Conservation (phyloP, 2,113 vertebrate species). For the Heterochromis multidens region DNA sequence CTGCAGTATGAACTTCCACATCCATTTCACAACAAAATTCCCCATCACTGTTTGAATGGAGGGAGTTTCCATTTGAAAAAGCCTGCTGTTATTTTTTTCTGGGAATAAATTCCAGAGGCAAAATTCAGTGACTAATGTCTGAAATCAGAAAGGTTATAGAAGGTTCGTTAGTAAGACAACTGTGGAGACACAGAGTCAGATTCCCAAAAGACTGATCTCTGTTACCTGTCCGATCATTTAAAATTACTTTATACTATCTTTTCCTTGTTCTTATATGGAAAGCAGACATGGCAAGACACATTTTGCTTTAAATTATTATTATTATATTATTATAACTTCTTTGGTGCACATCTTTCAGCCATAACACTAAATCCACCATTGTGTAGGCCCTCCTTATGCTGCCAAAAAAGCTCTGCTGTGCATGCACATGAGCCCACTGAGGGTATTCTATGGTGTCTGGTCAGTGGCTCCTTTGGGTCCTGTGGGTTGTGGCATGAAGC, state of each 20-base stretch:
- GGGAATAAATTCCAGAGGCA: constrained; percentile 7
- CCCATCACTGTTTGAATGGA: constrained; percentile 35
- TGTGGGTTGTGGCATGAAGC: neutral
- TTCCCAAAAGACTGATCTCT: neutral
- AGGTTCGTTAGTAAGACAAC: neutral
- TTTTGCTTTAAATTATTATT: neutral
- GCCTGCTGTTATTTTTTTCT: constrained; percentile 10
- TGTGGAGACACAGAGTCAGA: neutral
- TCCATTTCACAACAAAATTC: constrained; percentile 44
- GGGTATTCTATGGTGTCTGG: neutral
- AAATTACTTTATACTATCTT: neutral
- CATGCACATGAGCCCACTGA: neutral
- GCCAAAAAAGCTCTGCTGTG: neutral
- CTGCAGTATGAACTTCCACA: constrained; percentile 34
- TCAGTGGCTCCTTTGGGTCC: neutral
- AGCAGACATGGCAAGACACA: neutral
- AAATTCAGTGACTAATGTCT: neutral
- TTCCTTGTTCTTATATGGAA: neutral
- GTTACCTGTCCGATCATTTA: neutral
- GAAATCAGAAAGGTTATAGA: neutral
- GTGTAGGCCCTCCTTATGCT: neutral
- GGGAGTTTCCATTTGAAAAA: constrained; percentile 50
- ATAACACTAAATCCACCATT: neutral
- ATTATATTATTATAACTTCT: neutral
- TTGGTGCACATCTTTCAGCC: neutral